phyloP scores from a whole-genome alignment of 2,797 vertebrate genomes.

The Naso thynnoides region DNA sequence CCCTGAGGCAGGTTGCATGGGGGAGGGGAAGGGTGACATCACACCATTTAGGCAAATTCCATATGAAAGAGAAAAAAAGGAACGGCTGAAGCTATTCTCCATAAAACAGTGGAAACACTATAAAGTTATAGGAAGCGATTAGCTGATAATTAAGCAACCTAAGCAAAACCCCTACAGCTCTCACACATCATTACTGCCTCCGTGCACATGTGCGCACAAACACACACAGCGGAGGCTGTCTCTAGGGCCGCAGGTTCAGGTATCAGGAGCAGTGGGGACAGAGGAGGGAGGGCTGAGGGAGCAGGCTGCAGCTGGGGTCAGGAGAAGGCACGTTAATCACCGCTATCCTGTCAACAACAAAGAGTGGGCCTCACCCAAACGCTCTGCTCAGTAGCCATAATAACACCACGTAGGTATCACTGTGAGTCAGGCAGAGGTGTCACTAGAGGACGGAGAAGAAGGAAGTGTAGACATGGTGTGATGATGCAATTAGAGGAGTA shows the following conservation, averaged over 20 bases:
- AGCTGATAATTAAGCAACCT: conserved; percentile 76
- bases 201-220: conserved; percentile 51
- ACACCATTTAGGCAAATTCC: conserved; percentile 82
- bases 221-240: conserved; percentile 49
- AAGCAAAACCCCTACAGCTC: conserved; percentile 64
- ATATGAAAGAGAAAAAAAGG: conserved; percentile 64
- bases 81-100: conserved; percentile 56
- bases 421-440: conserved; percentile 75
- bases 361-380: conserved; percentile 80
- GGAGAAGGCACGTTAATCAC: conserved; percentile 86
- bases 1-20: conserved; percentile 64
- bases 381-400: conserved; percentile 77
- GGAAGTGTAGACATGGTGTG: conserved; percentile 67
- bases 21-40: conserved; percentile 76
- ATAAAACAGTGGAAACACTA: conserved; percentile 81
- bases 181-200: conserved; percentile 71
- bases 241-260: conserved; percentile 67
- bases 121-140: conserved; percentile 82
- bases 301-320: conserved; percentile 80
- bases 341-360: conserved; percentile 85
- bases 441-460: conserved; percentile 61
- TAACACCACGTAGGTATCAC: conserved; percentile 74
- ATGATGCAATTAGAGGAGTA: conserved; percentile 75
- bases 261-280: conserved; percentile 64
- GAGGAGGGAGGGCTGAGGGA: conserved; percentile 60